Percentiles rank a stretch among this genome's conserved stretches.
phyloP scores from a whole-genome alignment of 2,888 invertebrate species.

The Agrochola lychnidis region DNA sequence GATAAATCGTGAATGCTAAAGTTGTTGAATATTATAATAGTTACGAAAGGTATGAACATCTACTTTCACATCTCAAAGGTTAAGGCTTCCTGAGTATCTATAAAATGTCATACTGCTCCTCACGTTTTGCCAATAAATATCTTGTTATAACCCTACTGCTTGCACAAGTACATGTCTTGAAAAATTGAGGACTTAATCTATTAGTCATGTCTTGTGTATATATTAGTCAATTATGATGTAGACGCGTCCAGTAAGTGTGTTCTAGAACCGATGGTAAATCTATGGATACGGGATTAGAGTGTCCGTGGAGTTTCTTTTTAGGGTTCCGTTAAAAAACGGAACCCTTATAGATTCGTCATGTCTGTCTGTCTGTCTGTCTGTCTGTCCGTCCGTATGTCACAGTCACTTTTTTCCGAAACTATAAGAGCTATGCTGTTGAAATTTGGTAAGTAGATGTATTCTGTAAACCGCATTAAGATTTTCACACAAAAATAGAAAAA shows the following conservation, averaged over 20 bases:
- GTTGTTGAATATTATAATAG: constrained; percentile 54
- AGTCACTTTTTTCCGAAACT: too few relatives aligned
- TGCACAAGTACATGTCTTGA: constrained; percentile 27
- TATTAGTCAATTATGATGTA: not conserved
- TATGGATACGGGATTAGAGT: not conserved
- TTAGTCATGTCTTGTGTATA: not conserved
- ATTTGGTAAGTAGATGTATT: too few relatives aligned
- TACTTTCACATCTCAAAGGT: constrained; percentile 61
- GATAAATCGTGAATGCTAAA: constrained; percentile 52
- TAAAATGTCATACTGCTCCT: constrained; percentile 54
- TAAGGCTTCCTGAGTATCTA: constrained; percentile 46
- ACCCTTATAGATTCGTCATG: too few relatives aligned
- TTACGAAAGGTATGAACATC: constrained; percentile 47
- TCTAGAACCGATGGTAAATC: not conserved
- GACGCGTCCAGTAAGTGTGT: not conserved
- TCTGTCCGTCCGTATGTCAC: too few relatives aligned
- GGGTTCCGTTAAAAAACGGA: too few relatives aligned
- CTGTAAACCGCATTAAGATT: too few relatives aligned
- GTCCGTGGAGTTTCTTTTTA: too few relatives aligned
- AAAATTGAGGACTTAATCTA: constrained; percentile 43
- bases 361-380: too few relatives aligned
- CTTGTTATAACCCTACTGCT: constrained; percentile 26
- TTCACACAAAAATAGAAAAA: too few relatives aligned
- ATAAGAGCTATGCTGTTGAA: too few relatives aligned
- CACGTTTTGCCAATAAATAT: constrained; percentile 60